Percentiles rank a stretch among this genome's conserved stretches.
These are phyloP conservation scores for Xestia c-nigrum DNA, from an alignment of 2,888 invertebrate species.

Conservation along the genomic window DNA sequence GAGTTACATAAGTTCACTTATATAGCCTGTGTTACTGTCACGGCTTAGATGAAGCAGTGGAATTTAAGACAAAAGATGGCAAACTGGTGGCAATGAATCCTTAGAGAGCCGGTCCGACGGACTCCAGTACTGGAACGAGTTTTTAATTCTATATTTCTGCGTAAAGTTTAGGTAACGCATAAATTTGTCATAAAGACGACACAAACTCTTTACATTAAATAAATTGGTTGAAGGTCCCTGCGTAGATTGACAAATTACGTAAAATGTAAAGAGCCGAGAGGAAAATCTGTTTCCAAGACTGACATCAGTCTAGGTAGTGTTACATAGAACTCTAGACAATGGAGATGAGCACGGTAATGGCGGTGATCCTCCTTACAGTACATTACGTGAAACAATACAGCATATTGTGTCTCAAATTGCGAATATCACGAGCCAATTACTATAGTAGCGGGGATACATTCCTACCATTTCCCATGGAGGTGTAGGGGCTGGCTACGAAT, in stretches of 20 bases:
- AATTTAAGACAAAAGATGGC: constrained; percentile 33
- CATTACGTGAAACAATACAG: constrained; percentile 64
- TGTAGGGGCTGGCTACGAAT: constrained; percentile 59
- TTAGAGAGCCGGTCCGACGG: constrained; percentile 33
- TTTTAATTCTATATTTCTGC: constrained; percentile 35
- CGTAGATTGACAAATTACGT: constrained; percentile 34
- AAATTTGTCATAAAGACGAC: constrained; percentile 48
- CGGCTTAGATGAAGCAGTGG: constrained; percentile 42
- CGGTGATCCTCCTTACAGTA: constrained; percentile 52
- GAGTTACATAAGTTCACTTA: constrained; percentile 35
- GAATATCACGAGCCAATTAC: constrained; percentile 79
- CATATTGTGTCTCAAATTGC: constrained; percentile 67
- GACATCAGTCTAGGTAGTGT: constrained; percentile 6
- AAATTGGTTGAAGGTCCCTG: constrained; percentile 26
- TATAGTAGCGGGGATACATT: constrained; percentile 73
- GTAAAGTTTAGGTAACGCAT: constrained; percentile 45
- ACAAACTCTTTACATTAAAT: constrained; percentile 55
- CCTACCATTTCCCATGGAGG: constrained; percentile 74
- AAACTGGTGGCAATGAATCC: constrained; percentile 44
- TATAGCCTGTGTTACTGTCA: constrained; percentile 37
- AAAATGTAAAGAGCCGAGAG: constrained; percentile 29
- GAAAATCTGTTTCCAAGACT: constrained; percentile 34
- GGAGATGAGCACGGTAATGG: constrained; percentile 27
- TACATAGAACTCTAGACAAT: constrained; percentile 30
- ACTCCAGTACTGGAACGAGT: constrained; percentile 14